phyloP scores from a whole-genome alignment of 1,140 invertebrate genomes.

The Acyrthosiphon pisum region DNA sequence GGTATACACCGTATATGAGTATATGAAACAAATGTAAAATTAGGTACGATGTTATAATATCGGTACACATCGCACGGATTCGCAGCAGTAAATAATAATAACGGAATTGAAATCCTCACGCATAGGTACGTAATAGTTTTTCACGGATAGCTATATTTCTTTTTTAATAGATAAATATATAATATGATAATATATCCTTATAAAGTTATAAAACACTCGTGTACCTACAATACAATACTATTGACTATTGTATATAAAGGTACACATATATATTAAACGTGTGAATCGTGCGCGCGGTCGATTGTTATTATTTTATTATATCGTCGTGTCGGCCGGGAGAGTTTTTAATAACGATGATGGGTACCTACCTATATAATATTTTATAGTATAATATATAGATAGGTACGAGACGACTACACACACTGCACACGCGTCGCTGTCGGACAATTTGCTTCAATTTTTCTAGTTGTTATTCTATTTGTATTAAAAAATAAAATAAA shows the following conservation, averaged over 20 bases:
- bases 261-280: not conserved
- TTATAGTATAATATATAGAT: not conserved
- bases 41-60: not conserved
- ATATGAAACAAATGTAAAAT: no score
- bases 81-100: not conserved
- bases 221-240: not conserved
- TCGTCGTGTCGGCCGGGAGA: not conserved
- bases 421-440: not conserved
- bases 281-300: not conserved
- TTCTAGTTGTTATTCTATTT: slow-evolving; percentile 18
- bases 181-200: not conserved
- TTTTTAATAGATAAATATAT: not conserved
- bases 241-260: not conserved
- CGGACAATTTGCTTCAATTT: slow-evolving; percentile 36
- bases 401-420: not conserved
- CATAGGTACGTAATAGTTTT: not conserved
- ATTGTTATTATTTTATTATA: slow-evolving; percentile 14
- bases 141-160: not conserved
- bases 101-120: not conserved
- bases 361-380: not conserved
- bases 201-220: not conserved
- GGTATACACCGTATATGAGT: no score
- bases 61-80: no score
- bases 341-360: not conserved
- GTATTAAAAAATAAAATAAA: slow-evolving; percentile 8